These are phyloP conservation scores for Xylocampa areola DNA, from an alignment of 2,888 invertebrate genomes.

Conservation along the genomic window DNA sequence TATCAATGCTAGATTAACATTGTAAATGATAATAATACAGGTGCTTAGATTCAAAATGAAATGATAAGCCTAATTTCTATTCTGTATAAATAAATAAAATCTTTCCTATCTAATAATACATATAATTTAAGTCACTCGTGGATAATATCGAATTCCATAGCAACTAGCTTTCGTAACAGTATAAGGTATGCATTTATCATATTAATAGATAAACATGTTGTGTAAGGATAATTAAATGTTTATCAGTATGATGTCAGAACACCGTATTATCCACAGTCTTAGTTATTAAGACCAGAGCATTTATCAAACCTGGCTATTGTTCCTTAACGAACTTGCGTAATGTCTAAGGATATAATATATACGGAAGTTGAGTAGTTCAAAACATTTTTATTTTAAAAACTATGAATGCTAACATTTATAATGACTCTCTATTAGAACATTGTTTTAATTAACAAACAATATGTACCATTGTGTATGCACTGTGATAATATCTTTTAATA, in stretches of 20 bases:
- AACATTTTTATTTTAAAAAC: not conserved
- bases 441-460: not conserved
- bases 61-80: not conserved
- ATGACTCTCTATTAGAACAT: constrained; percentile 2
- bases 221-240: constrained; percentile 36
- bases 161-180: constrained; percentile 26
- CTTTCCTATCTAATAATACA: constrained; percentile 5
- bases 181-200: constrained; percentile 29
- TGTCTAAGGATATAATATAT: not conserved
- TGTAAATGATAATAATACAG: too few species aligned
- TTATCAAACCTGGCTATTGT: not conserved
- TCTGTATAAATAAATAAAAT: constrained; percentile 7
- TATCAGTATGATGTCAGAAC: constrained; percentile 27
- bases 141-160: constrained; percentile 23
- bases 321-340: not conserved
- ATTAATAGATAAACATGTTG: constrained; percentile 29
- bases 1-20: too few species aligned
- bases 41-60: constrained; percentile 10
- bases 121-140: constrained; percentile 7
- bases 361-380: not conserved
- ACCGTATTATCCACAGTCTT: too few species aligned
- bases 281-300: too few species aligned
- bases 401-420: not conserved
- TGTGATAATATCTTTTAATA: not conserved
- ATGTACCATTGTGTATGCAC: constrained; percentile 9